Conservation (phyloP, 1,140 invertebrate genomes). For the Anastrepha ludens region DNA sequence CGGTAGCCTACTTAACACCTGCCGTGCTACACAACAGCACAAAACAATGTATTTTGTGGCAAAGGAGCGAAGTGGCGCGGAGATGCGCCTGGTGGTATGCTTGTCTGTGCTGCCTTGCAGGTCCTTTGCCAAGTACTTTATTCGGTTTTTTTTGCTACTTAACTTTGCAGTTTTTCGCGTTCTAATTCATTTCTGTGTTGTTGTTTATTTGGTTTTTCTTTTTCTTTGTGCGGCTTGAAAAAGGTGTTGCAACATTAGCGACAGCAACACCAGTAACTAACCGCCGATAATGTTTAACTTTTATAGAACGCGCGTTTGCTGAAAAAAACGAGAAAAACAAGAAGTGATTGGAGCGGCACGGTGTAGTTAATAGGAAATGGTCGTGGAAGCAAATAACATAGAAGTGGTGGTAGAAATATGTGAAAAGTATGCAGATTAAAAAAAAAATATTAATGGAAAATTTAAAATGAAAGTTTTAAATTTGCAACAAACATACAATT, state of each 20-base stretch:
- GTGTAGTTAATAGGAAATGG: neutral
- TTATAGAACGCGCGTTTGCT: neutral
- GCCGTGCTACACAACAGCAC: neutral
- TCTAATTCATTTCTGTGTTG: neutral
- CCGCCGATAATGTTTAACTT: neutral
- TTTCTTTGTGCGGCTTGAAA: neutral
- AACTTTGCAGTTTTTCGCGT: neutral
- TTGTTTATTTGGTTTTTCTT: neutral
- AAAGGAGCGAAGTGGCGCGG: neutral
- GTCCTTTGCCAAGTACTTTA: neutral
- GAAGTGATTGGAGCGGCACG: neutral
- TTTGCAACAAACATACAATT: no score
- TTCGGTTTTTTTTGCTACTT: neutral
- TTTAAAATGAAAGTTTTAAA: no score
- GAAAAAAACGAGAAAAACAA: neutral
- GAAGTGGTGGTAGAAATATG: no score
- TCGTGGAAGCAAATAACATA: neutral
- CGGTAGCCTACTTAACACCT: slow-evolving; percentile 38
- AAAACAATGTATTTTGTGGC: neutral
- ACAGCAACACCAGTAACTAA: neutral
- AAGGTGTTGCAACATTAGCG: slow-evolving; percentile 21
- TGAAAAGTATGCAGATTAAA: no score
- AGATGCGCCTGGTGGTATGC: neutral
- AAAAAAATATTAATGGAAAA: no score
- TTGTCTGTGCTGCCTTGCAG: neutral